Percentiles rank a stretch among this genome's conserved stretches.
These are phyloP conservation scores for Coelopa pilipes DNA, from an alignment of 2,888 invertebrate genomes.

Conservation along the genomic window DNA sequence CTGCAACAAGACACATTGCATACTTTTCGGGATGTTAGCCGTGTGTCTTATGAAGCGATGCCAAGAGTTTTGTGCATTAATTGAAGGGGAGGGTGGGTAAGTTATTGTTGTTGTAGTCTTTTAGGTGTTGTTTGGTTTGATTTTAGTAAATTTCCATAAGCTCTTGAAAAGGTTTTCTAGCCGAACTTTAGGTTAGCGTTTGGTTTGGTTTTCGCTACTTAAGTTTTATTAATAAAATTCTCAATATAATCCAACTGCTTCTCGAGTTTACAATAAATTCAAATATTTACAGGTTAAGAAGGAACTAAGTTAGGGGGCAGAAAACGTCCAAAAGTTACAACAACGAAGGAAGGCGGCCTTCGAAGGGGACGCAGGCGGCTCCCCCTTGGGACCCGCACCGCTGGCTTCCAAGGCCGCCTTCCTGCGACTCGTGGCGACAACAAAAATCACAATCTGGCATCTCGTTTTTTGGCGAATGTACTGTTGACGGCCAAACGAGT, in stretches of 20 bases:
- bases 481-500: constrained; percentile 15
- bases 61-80: not conserved
- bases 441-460: constrained; percentile 3
- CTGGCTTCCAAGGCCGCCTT: too few species aligned
- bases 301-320: too few species aligned
- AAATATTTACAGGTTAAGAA: too few species aligned
- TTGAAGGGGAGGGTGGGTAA: not conserved
- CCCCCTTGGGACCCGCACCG: too few species aligned
- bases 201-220: too few species aligned
- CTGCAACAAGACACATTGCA: not conserved
- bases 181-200: constrained; percentile 11
- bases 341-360: too few species aligned
- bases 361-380: too few species aligned
- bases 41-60: not conserved
- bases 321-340: too few species aligned
- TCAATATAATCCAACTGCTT: too few species aligned
- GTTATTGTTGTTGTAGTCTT: not conserved
- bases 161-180: constrained; percentile 29
- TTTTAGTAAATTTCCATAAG: constrained; percentile 40
- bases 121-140: constrained; percentile 37
- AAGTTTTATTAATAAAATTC: too few species aligned
- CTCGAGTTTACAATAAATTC: too few species aligned
- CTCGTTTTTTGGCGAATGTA: constrained; percentile 29
- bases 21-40: constrained; percentile 5
- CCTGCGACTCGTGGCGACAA: not conserved